phyloP scores from a whole-genome alignment of 2,888 invertebrate genomes.

The Cotesia congregata region DNA sequence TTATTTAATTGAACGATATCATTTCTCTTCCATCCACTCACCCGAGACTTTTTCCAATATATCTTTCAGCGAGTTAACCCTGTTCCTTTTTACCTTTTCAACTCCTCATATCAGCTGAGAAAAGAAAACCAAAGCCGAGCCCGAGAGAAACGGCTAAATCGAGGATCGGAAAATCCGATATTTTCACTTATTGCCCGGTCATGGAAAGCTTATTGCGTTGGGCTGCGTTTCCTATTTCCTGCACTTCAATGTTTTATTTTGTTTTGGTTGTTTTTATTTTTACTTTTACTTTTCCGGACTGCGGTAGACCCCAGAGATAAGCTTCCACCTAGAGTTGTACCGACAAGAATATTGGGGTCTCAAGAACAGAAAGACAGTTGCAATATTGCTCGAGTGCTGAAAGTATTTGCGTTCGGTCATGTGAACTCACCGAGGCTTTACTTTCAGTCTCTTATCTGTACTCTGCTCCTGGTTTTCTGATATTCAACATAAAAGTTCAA shows the following conservation, averaged over 20 bases:
- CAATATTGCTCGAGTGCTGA: slow-evolving; percentile 33
- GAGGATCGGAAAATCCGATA: slow-evolving; percentile 25
- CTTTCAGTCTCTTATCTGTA: not conserved
- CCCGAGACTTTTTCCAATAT: not conserved
- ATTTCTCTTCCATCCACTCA: slow-evolving; percentile 1
- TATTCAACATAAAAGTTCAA: not conserved
- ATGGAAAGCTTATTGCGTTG: slow-evolving; percentile 48
- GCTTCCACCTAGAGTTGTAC: not conserved
- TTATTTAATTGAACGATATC: slow-evolving; percentile 20
- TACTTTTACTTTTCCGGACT: slow-evolving; percentile 24
- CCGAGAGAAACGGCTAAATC: not conserved
- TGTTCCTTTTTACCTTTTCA: slow-evolving; percentile 19
- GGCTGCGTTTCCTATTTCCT: slow-evolving; percentile 8
- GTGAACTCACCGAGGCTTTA: not conserved
- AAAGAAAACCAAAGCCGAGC: not conserved
- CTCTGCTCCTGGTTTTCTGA: not conserved
- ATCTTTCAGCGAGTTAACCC: slow-evolving; percentile 9
- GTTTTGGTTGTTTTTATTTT: slow-evolving; percentile 12
- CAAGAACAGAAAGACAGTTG: slow-evolving; percentile 37
- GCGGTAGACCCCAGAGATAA: slow-evolving; percentile 3
- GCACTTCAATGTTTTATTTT: slow-evolving; percentile 28
- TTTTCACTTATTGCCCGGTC: slow-evolving; percentile 50
- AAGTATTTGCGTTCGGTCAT: not conserved
- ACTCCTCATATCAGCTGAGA: not conserved
- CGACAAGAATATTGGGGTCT: slow-evolving; percentile 39